These are phyloP conservation scores for Cheilosia scutellata DNA, from an alignment of 2,888 invertebrate species.

Conservation along the genomic window DNA sequence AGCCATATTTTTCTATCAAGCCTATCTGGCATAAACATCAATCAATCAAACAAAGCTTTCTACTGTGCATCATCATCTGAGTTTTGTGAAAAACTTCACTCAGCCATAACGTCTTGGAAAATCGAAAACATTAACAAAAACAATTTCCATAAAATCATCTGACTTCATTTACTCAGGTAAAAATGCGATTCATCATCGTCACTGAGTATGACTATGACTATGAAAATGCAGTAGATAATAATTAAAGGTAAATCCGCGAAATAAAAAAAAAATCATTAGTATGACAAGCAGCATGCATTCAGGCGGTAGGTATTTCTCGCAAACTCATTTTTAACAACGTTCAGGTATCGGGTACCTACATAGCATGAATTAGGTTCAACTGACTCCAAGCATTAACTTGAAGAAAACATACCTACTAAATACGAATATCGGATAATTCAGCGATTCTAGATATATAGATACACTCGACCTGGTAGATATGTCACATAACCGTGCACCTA, in stretches of 20 bases:
- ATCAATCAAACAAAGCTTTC: slow-evolving; percentile 70
- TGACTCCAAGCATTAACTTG: background rate
- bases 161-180: slow-evolving; percentile 16
- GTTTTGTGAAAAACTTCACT: slow-evolving; percentile 47
- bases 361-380: background rate
- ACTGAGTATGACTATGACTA: background rate
- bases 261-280: slow-evolving; percentile 59
- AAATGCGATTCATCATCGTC: slow-evolving; percentile 14
- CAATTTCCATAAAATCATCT: slow-evolving; percentile 37
- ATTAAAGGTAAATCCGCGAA: slow-evolving; percentile 63
- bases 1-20: slow-evolving; percentile 12
- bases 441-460: slow-evolving; percentile 60
- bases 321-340: slow-evolving; percentile 20
- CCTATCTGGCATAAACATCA: slow-evolving; percentile 43
- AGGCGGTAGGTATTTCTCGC: slow-evolving; percentile 56
- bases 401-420: slow-evolving; percentile 13
- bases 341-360: background rate
- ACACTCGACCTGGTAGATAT: slow-evolving; percentile 55
- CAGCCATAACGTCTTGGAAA: slow-evolving; percentile 49
- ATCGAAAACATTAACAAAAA: slow-evolving; percentile 32
- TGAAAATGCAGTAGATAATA: slow-evolving; percentile 15
- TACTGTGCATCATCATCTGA: slow-evolving; percentile 41
- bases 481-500: slow-evolving; percentile 56
- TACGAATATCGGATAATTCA: slow-evolving; percentile 18
- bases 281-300: slow-evolving; percentile 67